phyloP scores from a whole-genome alignment of 2,113 vertebrate species.

The Phalacrocorax carbo region DNA sequence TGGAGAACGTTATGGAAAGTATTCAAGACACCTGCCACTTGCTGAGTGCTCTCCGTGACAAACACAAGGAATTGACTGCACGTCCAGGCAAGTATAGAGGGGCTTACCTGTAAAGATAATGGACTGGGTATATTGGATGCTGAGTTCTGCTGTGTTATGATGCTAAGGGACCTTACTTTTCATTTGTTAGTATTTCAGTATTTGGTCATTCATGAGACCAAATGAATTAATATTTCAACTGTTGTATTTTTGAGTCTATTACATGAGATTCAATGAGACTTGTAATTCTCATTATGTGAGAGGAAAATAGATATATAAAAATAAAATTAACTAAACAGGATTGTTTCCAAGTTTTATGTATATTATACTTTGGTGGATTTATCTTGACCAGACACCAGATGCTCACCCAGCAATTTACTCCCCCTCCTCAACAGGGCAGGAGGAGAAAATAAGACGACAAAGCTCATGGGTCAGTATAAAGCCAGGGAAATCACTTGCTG shows the following conservation, averaged over 20 bases:
- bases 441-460: background rate
- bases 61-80: slow-evolving; percentile 27
- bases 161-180: background rate
- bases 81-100: slow-evolving; percentile 65
- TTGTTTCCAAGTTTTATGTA: background rate
- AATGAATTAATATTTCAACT: background rate
- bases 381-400: background rate
- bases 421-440: background rate
- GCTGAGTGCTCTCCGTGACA: slow-evolving; percentile 40
- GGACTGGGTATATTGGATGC: background rate
- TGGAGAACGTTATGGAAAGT: slow-evolving; percentile 40
- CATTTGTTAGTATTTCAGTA: background rate
- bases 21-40: slow-evolving; percentile 43
- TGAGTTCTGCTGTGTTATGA: background rate
- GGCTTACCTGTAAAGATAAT: background rate
- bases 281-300: background rate
- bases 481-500: background rate
- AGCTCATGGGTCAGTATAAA: background rate
- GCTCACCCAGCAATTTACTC: background rate
- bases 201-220: background rate
- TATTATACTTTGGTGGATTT: background rate
- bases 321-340: background rate
- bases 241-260: background rate
- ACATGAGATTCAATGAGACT: background rate
- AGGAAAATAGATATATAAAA: background rate